Evolutionary conservation across 2,888 invertebrate genomes (phyloP).

Genomic region (Saturnia japonica): DNA sequence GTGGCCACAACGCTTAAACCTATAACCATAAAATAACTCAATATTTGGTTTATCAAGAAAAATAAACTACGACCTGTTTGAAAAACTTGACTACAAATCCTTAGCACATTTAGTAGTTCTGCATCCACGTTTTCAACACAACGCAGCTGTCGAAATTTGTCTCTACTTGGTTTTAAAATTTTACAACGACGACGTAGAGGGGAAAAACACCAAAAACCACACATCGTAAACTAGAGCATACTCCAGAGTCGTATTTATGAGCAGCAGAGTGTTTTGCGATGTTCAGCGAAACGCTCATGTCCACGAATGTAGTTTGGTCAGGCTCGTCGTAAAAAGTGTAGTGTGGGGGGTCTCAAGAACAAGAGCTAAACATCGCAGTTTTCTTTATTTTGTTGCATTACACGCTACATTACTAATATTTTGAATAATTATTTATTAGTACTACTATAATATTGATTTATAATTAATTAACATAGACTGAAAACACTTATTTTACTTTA

Average conservation of each 20-base stretch:
- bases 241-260: conserved; percentile 46
- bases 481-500: not conserved
- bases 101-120: conserved; percentile 38
- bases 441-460: not conserved
- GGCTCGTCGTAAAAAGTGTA: not conserved
- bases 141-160: conserved; percentile 61
- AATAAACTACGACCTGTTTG: not conserved
- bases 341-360: not conserved
- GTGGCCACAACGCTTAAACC: too few species aligned
- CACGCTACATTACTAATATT: too few species aligned
- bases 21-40: too few species aligned
- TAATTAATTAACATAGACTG: not conserved
- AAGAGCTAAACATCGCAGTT: not conserved
- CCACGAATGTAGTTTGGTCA: conserved; percentile 21
- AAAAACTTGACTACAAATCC: not conserved
- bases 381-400: not conserved
- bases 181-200: conserved; percentile 53
- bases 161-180: conserved; percentile 59
- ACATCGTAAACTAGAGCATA: conserved; percentile 37
- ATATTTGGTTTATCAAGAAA: not conserved
- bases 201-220: conserved; percentile 45
- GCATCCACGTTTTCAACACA: conserved; percentile 41
- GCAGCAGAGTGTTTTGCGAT: conserved; percentile 45
- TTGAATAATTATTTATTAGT: too few species aligned
- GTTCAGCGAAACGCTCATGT: conserved; percentile 42